Conservation (phyloP, 2,888 invertebrate species). For the Pocota personata region DNA sequence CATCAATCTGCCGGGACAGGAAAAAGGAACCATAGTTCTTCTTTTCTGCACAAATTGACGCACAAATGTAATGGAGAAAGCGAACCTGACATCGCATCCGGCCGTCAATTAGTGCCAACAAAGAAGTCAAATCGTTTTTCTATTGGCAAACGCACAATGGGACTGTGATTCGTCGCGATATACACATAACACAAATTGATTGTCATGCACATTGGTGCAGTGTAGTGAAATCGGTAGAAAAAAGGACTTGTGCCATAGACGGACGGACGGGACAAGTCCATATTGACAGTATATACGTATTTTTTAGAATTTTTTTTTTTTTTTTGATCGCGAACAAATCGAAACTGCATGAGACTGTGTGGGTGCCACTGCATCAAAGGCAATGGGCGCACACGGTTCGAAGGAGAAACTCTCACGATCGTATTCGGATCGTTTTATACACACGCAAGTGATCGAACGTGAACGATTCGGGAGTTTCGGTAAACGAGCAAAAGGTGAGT, state of each 20-base stretch:
- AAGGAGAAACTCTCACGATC: slow-evolving; percentile 89
- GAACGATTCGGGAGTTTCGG: slow-evolving; percentile 89
- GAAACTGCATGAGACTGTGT: slow-evolving; percentile 57
- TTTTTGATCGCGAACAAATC: slow-evolving; percentile 32
- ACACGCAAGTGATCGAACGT: slow-evolving; percentile 85
- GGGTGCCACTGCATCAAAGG: slow-evolving; percentile 63
- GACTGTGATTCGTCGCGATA: slow-evolving; percentile 38
- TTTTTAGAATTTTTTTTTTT: slow-evolving; percentile 15
- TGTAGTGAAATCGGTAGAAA: slow-evolving; percentile 20
- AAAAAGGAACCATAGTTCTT: slow-evolving; percentile 38
- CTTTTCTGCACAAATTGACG: slow-evolving; percentile 33
- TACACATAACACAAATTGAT: background rate
- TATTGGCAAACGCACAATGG: slow-evolving; percentile 63
- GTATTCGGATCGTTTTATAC: slow-evolving; percentile 85
- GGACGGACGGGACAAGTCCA: slow-evolving; percentile 56
- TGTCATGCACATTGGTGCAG: slow-evolving; percentile 54
- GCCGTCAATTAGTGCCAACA: slow-evolving; percentile 69
- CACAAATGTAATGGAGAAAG: slow-evolving; percentile 64
- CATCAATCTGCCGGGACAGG: slow-evolving; percentile 19
- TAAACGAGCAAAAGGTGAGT: slow-evolving; percentile 84
- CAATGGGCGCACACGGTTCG: slow-evolving; percentile 90
- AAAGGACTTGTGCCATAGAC: slow-evolving; percentile 64
- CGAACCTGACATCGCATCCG: slow-evolving; percentile 55
- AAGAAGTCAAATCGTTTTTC: slow-evolving; percentile 59
- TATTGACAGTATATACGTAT: slow-evolving; percentile 30